Conservation (phyloP, 2,113 vertebrate genomes). For the Nothobranchius furzeri region DNA sequence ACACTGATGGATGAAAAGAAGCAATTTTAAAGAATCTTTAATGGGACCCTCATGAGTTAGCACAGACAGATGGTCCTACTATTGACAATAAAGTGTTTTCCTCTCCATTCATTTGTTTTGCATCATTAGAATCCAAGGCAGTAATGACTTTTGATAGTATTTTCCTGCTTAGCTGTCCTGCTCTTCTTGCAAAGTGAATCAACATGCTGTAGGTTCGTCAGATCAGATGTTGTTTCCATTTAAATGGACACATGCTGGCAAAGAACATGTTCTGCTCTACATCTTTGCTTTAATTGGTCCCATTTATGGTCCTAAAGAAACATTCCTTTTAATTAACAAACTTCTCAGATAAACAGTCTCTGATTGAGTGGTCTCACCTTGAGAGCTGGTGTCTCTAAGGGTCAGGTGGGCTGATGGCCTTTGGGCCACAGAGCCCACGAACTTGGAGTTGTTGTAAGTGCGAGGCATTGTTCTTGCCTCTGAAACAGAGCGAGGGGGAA, state of each 20-base stretch:
- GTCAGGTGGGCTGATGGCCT: conserved; percentile 82
- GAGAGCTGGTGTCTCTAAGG: conserved; percentile 71
- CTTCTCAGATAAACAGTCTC: neutral
- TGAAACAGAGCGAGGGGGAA: conserved; percentile 33
- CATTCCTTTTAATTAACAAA: neutral
- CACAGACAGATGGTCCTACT: neutral
- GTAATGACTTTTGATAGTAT: neutral
- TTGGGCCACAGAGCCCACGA: conserved; percentile 72
- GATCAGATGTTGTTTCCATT: neutral
- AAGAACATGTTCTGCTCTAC: neutral
- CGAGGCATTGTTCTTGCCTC: conserved; percentile 78
- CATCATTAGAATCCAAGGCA: neutral
- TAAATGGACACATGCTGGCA: neutral
- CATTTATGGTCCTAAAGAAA: no score
- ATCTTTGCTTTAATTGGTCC: neutral
- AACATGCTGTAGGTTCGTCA: neutral
- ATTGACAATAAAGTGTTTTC: neutral
- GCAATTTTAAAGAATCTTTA: neutral
- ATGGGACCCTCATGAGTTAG: neutral
- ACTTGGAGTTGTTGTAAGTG: conserved; percentile 77
- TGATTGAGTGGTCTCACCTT: conserved; percentile 59
- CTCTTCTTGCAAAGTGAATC: neutral
- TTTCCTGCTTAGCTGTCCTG: neutral
- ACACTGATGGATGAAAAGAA: neutral
- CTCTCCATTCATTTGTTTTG: neutral